A percentile compares a stretch with the other conserved stretches of the same genome.
phyloP scores from a whole-genome alignment of 2,113 vertebrate species.

The Pelvicachromis taeniatus region DNA sequence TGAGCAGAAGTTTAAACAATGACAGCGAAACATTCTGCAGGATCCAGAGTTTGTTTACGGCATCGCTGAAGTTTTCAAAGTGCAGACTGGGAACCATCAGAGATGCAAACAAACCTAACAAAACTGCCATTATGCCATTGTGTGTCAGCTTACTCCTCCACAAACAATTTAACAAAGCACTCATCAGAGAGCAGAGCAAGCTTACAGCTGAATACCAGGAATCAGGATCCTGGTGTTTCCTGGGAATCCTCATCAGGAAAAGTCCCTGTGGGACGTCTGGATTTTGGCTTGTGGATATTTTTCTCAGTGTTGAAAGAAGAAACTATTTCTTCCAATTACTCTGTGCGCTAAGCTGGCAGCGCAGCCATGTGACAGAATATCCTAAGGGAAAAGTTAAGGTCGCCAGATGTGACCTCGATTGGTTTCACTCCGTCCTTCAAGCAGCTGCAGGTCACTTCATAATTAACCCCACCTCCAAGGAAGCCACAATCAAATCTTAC shows the following conservation, averaged over 20 bases:
- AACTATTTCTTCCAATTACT: not conserved
- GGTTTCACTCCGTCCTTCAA: accelerated
- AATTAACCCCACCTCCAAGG: not conserved
- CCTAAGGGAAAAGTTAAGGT: not conserved
- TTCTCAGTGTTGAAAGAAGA: not conserved
- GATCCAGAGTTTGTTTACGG: not conserved
- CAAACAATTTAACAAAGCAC: not conserved
- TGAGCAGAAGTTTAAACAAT: not conserved
- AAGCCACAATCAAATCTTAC: not conserved
- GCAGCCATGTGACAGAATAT: not conserved
- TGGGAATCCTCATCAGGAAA: not conserved
- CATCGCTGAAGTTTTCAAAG: not conserved
- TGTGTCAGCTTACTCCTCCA: not conserved
- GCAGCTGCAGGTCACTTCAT: not conserved
- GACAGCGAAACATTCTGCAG: not conserved
- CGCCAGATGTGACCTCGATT: not conserved
- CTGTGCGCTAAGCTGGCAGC: not conserved
- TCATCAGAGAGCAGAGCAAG: not conserved
- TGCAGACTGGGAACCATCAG: not conserved
- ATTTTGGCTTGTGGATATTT: not conserved
- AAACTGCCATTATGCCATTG: not conserved
- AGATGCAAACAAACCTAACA: not conserved
- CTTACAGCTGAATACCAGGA: not conserved
- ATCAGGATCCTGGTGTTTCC: not conserved
- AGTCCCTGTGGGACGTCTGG: not conserved